Conservation (phyloP, 37 sponge, comb jelly and placozoan species). For the Halichondria panicea region DNA sequence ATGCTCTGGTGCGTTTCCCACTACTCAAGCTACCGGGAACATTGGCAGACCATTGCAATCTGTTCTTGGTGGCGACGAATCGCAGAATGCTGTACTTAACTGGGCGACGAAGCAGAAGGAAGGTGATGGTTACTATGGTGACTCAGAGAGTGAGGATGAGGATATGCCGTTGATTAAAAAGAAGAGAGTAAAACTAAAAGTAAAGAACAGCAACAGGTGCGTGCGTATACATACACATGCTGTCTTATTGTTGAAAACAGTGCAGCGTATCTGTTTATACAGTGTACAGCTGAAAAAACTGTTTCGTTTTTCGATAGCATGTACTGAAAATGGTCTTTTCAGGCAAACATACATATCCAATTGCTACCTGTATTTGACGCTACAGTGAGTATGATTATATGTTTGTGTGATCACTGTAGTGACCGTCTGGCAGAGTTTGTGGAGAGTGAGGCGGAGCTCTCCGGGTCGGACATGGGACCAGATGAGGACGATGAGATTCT, state of each 20-base stretch:
- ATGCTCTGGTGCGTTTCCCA: constrained; percentile 68
- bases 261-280: too few relatives aligned
- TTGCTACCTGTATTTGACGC: too few relatives aligned
- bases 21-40: not conserved
- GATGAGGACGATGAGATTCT: constrained; percentile 55
- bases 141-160: constrained; percentile 49
- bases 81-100: constrained; percentile 36
- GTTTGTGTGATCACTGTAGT: constrained; percentile 45
- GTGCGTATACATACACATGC: too few relatives aligned
- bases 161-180: constrained; percentile 60
- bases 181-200: constrained; percentile 16
- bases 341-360: too few relatives aligned
- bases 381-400: too few relatives aligned
- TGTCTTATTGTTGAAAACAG: too few relatives aligned
- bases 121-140: not conserved
- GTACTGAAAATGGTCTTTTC: too few relatives aligned
- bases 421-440: constrained; percentile 77
- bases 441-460: constrained; percentile 91
- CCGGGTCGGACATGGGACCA: constrained; percentile 74
- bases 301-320: too few relatives aligned
- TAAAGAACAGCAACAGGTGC: constrained; percentile 29
- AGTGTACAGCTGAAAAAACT: too few relatives aligned
- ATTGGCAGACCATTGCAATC: too few relatives aligned
- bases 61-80: too few relatives aligned
- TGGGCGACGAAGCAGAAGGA: constrained; percentile 49